Base-by-base conservation (phyloP, 2,113 vertebrate species). In the Willisornis vidua region DNA sequence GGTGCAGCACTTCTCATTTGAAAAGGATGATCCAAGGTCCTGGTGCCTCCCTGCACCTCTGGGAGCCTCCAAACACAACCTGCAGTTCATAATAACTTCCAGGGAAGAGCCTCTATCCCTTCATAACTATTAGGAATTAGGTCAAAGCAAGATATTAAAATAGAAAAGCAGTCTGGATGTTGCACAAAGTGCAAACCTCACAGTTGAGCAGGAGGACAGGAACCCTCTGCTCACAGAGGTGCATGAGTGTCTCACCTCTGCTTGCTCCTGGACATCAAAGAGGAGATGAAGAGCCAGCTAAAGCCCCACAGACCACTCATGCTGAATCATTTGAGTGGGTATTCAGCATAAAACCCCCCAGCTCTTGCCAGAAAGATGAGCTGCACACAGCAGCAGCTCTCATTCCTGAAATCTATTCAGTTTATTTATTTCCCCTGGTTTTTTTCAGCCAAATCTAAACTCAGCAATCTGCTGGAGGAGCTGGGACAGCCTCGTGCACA, bases 401-500 rank as follows among this genome's bases (percentile, higher is more conserved):
- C 16, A 14, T 0, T 31, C 39, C 74, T 48, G 59, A 25, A 79
- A 73, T 31, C 28, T 39, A 3, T 52, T 59, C 13, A 1, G 3
- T 11, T 65, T 16, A 1, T n/a, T 45, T 3, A n/a, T 55, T 68
- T 9, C 57, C 49, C 33, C 2, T 16, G 23, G 23, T 26, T 3
- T 54, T 73, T 85, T 45, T 14, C 35, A 81, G 39, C 73, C 80
- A 35, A 37, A 55, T 13, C 55, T 68, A 2, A 85, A 51, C 58
- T 35, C 90, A 7, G 54, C 16, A 5, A 5, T 8, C 12, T 29
- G 71, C 85, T 18, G 11, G 4, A 37, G 62, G 59, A 76, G 59
- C 37, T 31, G 16, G 0, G 5, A 65, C 0, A 1, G 70, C 37
- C 29, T 43, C 2, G 0, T 5, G 35, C 31, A 3, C n/a, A 4